These are phyloP conservation scores for Cetonia aurata DNA, from an alignment of 2,888 invertebrate species.

Conservation along the genomic window DNA sequence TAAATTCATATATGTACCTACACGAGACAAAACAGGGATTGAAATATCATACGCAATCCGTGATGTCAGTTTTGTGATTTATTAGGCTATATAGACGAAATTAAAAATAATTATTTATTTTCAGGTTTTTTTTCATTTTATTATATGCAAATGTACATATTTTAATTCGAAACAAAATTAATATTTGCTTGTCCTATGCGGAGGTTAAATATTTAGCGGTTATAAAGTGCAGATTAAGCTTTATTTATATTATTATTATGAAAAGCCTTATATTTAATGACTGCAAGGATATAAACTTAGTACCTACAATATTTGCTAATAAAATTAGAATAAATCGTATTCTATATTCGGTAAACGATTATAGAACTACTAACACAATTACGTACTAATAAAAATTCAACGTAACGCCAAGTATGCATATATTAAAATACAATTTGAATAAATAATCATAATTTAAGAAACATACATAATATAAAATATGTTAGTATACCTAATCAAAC, in stretches of 20 bases:
- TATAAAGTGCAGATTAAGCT: too few relatives aligned
- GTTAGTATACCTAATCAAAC: too few relatives aligned
- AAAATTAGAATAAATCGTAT: background rate
- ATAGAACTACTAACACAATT: constrained; percentile 16
- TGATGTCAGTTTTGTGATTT: constrained; percentile 44
- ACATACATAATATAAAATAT: too few relatives aligned
- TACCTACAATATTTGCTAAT: too few relatives aligned
- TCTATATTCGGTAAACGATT: background rate
- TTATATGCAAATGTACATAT: too few relatives aligned
- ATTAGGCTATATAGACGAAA: constrained; percentile 25
- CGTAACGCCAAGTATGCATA: constrained; percentile 1
- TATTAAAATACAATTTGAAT: background rate
- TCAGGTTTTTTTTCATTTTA: background rate
- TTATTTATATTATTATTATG: too few relatives aligned
- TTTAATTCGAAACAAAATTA: too few relatives aligned
- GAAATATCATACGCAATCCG: constrained; percentile 48
- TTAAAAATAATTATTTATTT: background rate
- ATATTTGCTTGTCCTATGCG: too few relatives aligned
- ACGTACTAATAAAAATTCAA: constrained; percentile 14
- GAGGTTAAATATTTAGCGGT: too few relatives aligned
- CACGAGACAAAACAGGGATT: constrained; percentile 47
- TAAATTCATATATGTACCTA: constrained; percentile 45
- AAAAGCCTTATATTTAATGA: too few relatives aligned
- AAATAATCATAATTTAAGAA: background rate
- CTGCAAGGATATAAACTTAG: too few relatives aligned